These are phyloP conservation scores for Muntiacus reevesi DNA, from an alignment of 2,113 vertebrate genomes.

Conservation along the genomic window DNA sequence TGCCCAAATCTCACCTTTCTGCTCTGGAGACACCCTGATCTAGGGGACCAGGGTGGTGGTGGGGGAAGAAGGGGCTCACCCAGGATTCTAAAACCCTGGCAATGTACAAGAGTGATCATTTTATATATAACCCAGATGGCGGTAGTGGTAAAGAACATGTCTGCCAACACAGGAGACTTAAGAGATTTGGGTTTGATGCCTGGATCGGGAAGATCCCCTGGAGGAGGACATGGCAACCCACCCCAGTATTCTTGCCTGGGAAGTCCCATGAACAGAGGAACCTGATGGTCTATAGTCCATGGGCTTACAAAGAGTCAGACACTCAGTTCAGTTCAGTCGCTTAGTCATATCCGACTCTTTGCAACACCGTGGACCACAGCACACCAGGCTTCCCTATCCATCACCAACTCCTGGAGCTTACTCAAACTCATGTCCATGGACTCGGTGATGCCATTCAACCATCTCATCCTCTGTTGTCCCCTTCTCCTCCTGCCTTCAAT, in stretches of 20 bases:
- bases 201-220: neutral
- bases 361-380: neutral
- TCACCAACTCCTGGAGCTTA: neutral
- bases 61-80: neutral
- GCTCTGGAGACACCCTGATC: neutral
- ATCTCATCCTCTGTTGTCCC: neutral
- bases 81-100: neutral
- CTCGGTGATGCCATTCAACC: accelerated
- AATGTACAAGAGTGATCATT: neutral
- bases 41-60: neutral
- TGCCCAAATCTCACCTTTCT: neutral
- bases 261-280: neutral
- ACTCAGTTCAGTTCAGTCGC: neutral
- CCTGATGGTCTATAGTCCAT: neutral
- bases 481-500: neutral
- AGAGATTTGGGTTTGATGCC: neutral
- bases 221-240: neutral
- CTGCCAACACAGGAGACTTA: neutral
- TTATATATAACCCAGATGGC: neutral
- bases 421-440: neutral
- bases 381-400: neutral
- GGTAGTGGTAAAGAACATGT: neutral
- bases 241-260: neutral
- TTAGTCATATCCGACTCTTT: neutral
- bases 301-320: neutral